A percentile compares a stretch with the other conserved stretches of the same genome.
phyloP scores from a whole-genome alignment of 92 coral and sea anemone genomes.

The Palythoa grandiflora region DNA sequence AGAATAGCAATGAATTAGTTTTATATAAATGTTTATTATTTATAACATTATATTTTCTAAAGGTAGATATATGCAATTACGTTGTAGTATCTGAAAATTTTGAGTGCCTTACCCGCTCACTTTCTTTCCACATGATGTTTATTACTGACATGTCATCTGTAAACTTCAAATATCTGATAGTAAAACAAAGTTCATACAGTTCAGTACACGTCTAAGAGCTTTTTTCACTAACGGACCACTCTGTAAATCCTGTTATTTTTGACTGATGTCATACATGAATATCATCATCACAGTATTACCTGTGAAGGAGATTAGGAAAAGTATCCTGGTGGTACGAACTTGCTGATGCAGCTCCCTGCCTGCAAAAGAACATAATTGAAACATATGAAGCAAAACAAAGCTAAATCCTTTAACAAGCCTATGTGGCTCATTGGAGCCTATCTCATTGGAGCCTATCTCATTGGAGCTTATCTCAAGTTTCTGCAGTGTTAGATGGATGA shows the following conservation, averaged over 20 bases:
- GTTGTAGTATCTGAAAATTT: too few species aligned
- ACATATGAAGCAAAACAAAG: neutral
- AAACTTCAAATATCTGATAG: conserved; percentile 56
- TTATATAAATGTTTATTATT: too few species aligned
- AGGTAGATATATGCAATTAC: too few species aligned
- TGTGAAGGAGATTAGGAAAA: conserved; percentile 63
- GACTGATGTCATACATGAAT: neutral
- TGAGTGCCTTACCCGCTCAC: conserved; percentile 29
- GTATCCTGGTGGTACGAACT: conserved; percentile 65
- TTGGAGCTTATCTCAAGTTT: too few species aligned
- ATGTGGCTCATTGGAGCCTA: too few species aligned
- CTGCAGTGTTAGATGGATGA: too few species aligned
- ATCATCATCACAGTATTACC: conserved; percentile 25
- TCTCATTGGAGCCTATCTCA: too few species aligned
- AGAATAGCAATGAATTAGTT: too few species aligned
- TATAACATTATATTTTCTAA: too few species aligned
- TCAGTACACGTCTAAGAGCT: neutral
- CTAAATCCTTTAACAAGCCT: too few species aligned
- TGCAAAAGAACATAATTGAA: neutral
- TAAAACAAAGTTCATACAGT: neutral
- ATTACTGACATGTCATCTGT: conserved; percentile 68
- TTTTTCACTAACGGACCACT: too few species aligned
- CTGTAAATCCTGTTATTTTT: neutral
- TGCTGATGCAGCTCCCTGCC: conserved; percentile 61
- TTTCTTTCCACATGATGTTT: conserved; percentile 63